Evolutionary conservation across 30 jellyfish, hydroid and myxozoan genomes (phyloP), one percentile per base, ranked within the genome.

Genomic region (Hydractinia echinata): DNA sequence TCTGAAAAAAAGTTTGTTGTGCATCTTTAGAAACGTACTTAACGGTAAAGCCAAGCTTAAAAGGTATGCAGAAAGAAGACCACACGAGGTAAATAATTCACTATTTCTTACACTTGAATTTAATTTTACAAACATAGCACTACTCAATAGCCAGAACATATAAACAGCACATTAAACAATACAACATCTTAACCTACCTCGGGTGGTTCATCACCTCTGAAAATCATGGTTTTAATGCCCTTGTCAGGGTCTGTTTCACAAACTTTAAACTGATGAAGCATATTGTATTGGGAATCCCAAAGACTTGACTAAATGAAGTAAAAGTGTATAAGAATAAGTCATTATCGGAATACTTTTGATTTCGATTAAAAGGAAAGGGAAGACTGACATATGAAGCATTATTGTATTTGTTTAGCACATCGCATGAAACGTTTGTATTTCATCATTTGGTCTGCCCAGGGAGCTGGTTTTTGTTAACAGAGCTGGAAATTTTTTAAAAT

Each of bases 131-230:
- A 30, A 30, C n/a, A n/a, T n/a, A 30, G 44, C 44, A 30, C 44
- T 30, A 30, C 1, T 30, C 44, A 30, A 30, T 30, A 30, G 44
- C 44, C 44, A 30, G 44, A 30, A 30, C 44, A n/a, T n/a, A n/a
- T n/a, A n/a, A n/a, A n/a, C n/a, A n/a, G n/a, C n/a, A n/a, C n/a
- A 30, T 30, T 30, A 13, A 11, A 58, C 15, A 58, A 58, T 58
- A 13, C n/a, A 58, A 11, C 15, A 58, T 11, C 69, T 58, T 58
- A 14, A 9, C 20, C 3, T 52, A 80, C 87, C 87, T 80, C 87
- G 3, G 87, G 83, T 20, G 81, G 73, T 80, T 80, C 87, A 61
- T 66, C 61, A 61, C 87, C 55, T 61, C 81, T 30, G 4, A 80
- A 14, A 13, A 80, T 51, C 79, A 18, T 80, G 10, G 61, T 61